These are phyloP conservation scores for Carcina quercana DNA, from an alignment of 2,888 invertebrate species.

Conservation along the genomic window DNA sequence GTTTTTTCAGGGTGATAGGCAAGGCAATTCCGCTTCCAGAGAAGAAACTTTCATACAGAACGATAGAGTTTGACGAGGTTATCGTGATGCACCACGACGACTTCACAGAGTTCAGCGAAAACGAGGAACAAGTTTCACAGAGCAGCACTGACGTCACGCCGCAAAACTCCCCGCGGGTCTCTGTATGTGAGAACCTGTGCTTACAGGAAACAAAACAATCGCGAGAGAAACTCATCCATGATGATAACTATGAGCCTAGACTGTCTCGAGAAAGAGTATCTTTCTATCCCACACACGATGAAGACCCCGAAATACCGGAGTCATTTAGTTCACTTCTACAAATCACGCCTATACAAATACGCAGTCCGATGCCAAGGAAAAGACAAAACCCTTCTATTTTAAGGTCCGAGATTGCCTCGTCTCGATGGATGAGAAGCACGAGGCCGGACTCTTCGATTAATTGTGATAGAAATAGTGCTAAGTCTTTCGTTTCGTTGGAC, in stretches of 20 bases:
- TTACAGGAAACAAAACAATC: slow-evolving; percentile 37
- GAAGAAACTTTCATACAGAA: slow-evolving; percentile 38
- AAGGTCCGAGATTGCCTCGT: slow-evolving; percentile 62
- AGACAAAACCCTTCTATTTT: slow-evolving; percentile 51
- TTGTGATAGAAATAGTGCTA: slow-evolving; percentile 64
- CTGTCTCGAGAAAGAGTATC: slow-evolving; percentile 38
- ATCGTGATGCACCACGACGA: slow-evolving; percentile 63
- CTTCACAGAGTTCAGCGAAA: slow-evolving; percentile 57
- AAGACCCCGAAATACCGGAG: slow-evolving; percentile 43
- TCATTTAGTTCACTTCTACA: slow-evolving; percentile 59
- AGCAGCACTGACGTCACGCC: slow-evolving; percentile 64
- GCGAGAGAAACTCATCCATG: slow-evolving; percentile 22
- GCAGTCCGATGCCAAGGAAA: slow-evolving; percentile 48
- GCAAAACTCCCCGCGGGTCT: slow-evolving; percentile 55
- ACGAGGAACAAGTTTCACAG: slow-evolving; percentile 57
- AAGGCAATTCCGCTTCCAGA: slow-evolving; percentile 51
- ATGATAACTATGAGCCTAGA: slow-evolving; percentile 29
- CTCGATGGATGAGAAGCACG: slow-evolving; percentile 58
- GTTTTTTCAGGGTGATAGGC: slow-evolving; percentile 53
- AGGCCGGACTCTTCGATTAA: slow-evolving; percentile 59
- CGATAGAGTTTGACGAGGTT: slow-evolving; percentile 59
- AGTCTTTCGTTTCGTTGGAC: slow-evolving; percentile 61
- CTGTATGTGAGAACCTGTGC: slow-evolving; percentile 31
- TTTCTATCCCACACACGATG: slow-evolving; percentile 32
- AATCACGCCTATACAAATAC: slow-evolving; percentile 59